A percentile compares a stretch with the other conserved stretches of the same genome.
phyloP scores from a whole-genome alignment of 2,888 invertebrate species.

The Enoplolaimus lenunculus region DNA sequence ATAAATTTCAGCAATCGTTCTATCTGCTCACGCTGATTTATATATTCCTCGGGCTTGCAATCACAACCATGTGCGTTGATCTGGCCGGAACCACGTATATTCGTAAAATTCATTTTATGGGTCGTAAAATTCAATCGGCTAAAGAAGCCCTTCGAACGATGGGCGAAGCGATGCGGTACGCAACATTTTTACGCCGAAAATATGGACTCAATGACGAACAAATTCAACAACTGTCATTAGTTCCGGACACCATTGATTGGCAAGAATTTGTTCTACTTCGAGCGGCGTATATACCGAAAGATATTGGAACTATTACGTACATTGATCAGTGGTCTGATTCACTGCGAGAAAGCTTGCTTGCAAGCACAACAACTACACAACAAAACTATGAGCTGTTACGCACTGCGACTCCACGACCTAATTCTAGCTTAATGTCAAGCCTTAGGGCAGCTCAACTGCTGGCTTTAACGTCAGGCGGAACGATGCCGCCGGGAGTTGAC shows the following conservation, averaged over 20 bases:
- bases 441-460: neutral
- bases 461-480: too few species aligned
- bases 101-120: slow-evolving; percentile 22
- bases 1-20: slow-evolving; percentile 17
- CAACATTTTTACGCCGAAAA: slow-evolving; percentile 11
- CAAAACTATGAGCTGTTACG: too few species aligned
- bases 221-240: neutral
- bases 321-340: slow-evolving; percentile 15
- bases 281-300: slow-evolving; percentile 11
- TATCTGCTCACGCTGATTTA: slow-evolving; percentile 21
- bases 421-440: neutral
- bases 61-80: slow-evolving; percentile 24
- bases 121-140: slow-evolving; percentile 18
- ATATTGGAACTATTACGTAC: slow-evolving; percentile 13
- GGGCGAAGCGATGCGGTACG: slow-evolving; percentile 23
- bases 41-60: slow-evolving; percentile 20
- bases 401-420: too few species aligned
- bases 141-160: slow-evolving; percentile 20
- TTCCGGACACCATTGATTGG: slow-evolving; percentile 7
- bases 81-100: slow-evolving; percentile 23
- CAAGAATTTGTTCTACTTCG: slow-evolving; percentile 10
- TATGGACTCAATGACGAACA: slow-evolving; percentile 20
- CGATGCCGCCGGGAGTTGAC: too few species aligned
- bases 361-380: too few species aligned
- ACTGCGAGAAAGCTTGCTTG: neutral